Evolutionary conservation across 1,140 invertebrate genomes (phyloP), one percentile per base, ranked within the genome.

Genomic region (Neocloeon triangulifer): DNA sequence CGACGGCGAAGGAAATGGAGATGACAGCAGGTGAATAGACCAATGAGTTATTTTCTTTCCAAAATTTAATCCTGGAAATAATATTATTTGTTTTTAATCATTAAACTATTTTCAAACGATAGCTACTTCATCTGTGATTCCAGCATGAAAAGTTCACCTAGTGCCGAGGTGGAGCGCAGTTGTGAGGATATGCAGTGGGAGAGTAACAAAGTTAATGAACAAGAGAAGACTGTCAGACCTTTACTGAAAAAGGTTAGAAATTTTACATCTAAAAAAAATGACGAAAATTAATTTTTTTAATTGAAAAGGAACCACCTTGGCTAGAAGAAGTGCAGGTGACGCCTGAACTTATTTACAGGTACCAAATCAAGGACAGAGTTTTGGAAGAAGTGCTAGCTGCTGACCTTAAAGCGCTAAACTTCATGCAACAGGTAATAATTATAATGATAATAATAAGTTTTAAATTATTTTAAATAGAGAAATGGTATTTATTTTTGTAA

Each of bases 261-360:
- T 22, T 4, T 21, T 13, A 10, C 9, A 21, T n/a, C 25, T 13
- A 6, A 13, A 4, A 10, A 22, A 32, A 21, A 13, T 8, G 15
- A 2, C 17, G 4, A 32, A 32, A 2, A 18, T 31, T 3, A 3
- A 14, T 4, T 32, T n/a, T 22, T 32, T 7, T 13, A 2, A 22
- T 32, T 20, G 12, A 2, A 9, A 52, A 59, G 41, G 60, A 64
- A 20, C 66, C 69, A 1, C 59, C 66, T 6, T 73, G 70, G 69
- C 44, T 69, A 42, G 62, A 72, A 30, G 54, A 62, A 21, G 60
- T 74, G 1, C 48, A 59, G 7, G 47, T 69, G 14, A 72, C 69
- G 2, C 59, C 69, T 5, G 66, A 77, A 36, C 44, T 75, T 5
- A 61, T 73, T 3, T 75, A 67, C 38, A 57, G 64, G 27, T 78